Base-by-base conservation (phyloP, 2,797 vertebrate species). In the Triplophysa yarkandensis region DNA sequence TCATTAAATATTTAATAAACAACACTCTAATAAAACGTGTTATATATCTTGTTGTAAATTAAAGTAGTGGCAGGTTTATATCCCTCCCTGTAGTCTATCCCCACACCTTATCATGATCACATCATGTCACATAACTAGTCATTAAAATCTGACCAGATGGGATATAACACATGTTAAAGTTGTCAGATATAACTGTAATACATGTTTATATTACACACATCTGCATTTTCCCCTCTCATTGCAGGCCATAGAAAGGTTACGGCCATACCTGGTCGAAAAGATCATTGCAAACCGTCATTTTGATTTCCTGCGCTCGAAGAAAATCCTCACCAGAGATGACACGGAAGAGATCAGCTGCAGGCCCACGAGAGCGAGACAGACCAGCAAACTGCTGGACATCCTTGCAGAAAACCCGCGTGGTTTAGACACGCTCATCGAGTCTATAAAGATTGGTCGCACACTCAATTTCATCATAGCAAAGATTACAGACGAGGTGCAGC, bases 401-500 rank as follows among this genome's bases (percentile, higher is more conserved):
- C 92, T 99, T 78, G 91, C 93, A 0, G 97, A 98, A 89, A 96
- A 98, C 83, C 96, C 96, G 0, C 94, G 90, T 25, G 97, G 97
- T 75, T 88, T 99, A 3, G 97, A 99, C 68, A 89, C 88, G 27
- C 83, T 98, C 25, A 80, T 97, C 4, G 96, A 98, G 74, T 98
- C 96, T 78, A 97, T 99, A 54, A 90, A 93, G 64, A 89, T 92
- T 83, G 87, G 94, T 82, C 92, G 93, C 74, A 92, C 94, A 0
- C 95, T 97, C 70, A 97, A 94, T 86, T 98, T 98, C 78, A 91
- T 98, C 25, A 94, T 98, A 77, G 78, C 94, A 76, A 98, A 94
- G 85, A 97, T 99, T 86, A 98, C 96, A 1, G 96, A 99, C 3
- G 95, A 97, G 71, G 95, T 98, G 63, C 92, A 98, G 19, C 95